Base-by-base conservation (phyloP, 2,888 invertebrate genomes). In the Clanis bilineata region DNA sequence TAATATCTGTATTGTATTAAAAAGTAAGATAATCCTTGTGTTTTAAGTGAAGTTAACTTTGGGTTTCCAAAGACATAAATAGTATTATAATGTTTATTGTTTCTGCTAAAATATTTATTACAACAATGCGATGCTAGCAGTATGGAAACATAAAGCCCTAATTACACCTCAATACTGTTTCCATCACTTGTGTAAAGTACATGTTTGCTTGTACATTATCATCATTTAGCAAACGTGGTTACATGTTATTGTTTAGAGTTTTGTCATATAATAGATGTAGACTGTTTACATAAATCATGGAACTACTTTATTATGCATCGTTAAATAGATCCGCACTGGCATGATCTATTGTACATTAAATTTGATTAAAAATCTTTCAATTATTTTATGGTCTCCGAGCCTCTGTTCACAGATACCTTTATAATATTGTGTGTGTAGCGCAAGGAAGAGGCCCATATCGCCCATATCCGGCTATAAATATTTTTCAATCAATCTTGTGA, bases 111-210 rank as follows among this genome's bases (percentile, higher is more conserved):
- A 15, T 39, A 15, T 39, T n/a, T n/a, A n/a, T n/a, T n/a, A n/a
- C n/a, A 25, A 44, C 9, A 61, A 18, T 56, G 22, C 66, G 63
- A 64, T 67, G 64, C 69, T 62, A 25, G 45, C 45, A 66, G 73
- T 77, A 76, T 76, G 76, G 69, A 77, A 76, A 73, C 75, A 73
- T 77, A 75, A 69, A 67, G 70, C 74, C 72, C 74, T 67, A 68
- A 60, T 43, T 57, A 10, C n/a, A 22, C 60, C 60, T 66, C 61
- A 28, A 51, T 51, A 65, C 65, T 67, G 71, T 67, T 71, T 73
- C 76, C 76, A 76, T 79, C 78, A 70, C 78, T 79, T 77, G 79
- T 79, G 79, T 73, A 70, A 69, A 78, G 77, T 70, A 57, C 6
- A 47, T 21, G 54, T 22, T 60, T 41, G 43, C 44, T 22, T 56